Evolutionary conservation across 2,888 invertebrate genomes (phyloP).

Genomic region (Polyploca ridens): DNA sequence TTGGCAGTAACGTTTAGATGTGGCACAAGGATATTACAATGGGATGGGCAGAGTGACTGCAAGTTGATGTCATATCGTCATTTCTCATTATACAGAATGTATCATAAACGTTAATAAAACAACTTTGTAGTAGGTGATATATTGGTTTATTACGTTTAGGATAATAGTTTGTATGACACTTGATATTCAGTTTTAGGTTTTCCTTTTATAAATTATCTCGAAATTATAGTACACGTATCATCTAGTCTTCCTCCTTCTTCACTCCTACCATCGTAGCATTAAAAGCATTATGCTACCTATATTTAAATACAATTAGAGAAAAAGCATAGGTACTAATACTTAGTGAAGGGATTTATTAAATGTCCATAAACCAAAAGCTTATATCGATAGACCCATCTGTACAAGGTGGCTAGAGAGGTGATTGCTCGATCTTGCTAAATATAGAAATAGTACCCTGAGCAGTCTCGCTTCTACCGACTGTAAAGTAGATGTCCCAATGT

Average conservation of each 20-base stretch:
- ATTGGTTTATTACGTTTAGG: background rate
- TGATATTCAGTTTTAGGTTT: background rate
- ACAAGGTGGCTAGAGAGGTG: constrained; percentile 34
- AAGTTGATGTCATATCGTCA: background rate
- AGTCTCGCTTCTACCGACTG: background rate
- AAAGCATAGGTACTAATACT: background rate
- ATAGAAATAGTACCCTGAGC: constrained; percentile 34
- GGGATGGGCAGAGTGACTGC: constrained; percentile 7
- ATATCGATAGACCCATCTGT: constrained; percentile 4
- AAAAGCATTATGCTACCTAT: no score
- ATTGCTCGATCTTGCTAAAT: constrained; percentile 50
- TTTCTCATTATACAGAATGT: constrained; percentile 5
- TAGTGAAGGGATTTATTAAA: background rate
- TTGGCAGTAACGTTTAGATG: background rate
- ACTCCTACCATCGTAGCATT: no score
- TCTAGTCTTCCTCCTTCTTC: no score
- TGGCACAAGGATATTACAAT: constrained; percentile 6
- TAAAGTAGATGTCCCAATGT: background rate
- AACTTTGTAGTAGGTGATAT: background rate
- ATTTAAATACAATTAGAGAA: no score
- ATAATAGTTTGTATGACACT: background rate
- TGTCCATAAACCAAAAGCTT: background rate
- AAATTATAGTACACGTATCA: no score
- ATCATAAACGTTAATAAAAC: background rate
- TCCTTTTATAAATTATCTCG: no score